Evolutionary conservation across 2,797 vertebrate species (phyloP), one percentile per base, ranked within the genome.

Genomic region (Muscicapa striata): DNA sequence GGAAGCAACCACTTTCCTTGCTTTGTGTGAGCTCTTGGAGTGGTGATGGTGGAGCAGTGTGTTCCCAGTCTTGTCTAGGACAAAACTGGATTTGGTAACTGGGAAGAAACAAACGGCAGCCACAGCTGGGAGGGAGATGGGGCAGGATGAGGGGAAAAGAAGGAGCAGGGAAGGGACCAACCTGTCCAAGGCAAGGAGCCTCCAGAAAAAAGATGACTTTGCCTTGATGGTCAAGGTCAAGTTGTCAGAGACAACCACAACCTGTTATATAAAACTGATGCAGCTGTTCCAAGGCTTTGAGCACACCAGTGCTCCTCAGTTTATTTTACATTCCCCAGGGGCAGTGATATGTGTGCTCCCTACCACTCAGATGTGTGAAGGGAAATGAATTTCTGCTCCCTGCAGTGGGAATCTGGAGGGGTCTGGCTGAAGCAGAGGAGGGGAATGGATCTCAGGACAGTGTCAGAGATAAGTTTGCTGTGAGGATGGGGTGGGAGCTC

Each of bases 121-220:
- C 6, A 1, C 2, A 46, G 54, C 10, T 46, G 13, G 27, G 34
- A 66, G 43, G 38, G 80, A 46, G 45, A 34, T 0, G 0, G 46
- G 10, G 49, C 36, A 57, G 59, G 23, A 5, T 4, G 38, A 24
- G 38, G 15, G 41, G 45, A 46, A 69, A 68, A 24, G 59, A 64
- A 26, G 22, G 30, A n/a, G 32, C 29, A 62, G 48, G 46, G 34
- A n/a, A 70, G 20, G 17, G 21, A 43, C 58, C 15, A 20, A 15
- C 12, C 17, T 48, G 17, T 40, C 52, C 27, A 15, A 26, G 57
- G 46, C 20, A 54, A 49, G 15, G 18, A 84, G 18, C 29, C 43
- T 69, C 51, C 18, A 13, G 68, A 30, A 66, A 32, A 46, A 40
- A 48, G 29, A 36, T 19, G 40, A 12, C 38, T 43, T 45, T 87